Base-by-base conservation (phyloP, 2,797 vertebrate genomes). In the Malacoraja senta region DNA sequence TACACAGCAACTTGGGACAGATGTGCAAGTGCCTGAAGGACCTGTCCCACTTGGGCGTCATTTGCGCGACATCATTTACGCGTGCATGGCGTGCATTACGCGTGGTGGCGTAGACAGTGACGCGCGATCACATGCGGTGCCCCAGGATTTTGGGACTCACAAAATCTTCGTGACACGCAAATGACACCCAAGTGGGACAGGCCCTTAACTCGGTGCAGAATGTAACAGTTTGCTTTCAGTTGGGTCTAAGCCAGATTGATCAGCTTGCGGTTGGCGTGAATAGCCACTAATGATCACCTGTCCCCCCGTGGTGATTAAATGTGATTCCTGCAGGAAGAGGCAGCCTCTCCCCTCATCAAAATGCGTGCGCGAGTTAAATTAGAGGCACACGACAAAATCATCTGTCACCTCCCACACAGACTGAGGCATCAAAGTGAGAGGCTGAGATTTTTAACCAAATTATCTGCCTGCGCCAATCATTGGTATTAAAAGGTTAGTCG, bases 281-380 rank as follows among this genome's bases (percentile, higher is more conserved):
- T 91, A 91, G 68, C 68, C 76, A 35, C 76, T 92, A 92, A 92
- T 92, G 71, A 92, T 76, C 90, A 92, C 90, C 90, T 92, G 71
- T 76, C 71, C 74, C 58, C 24, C 38, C 38, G 72, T 65, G 29
- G 71, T 71, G 44, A 92, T 92, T 76, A 76, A 58, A 53, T 74
- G 32, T 91, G 90, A 91, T 74, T 74, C 72, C 68, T 74, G 90
- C 44, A 92, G 29, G 90, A 92, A 44, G 71, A 53, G 24, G 32
- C 72, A 53, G 26, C 90, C 90, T 76, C 68, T 76, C 68, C 68
- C 29, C 26, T 92, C 15, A 92, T 92, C 72, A 72, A 91, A 24
- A 72, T 53, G 90, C 90, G n/a, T 53, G 44, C 12, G 26, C 32
- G 26, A 53, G 24, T 76, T 44, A 68, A 76, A 92, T 92, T 74